Conservation (phyloP, 1,140 invertebrate species). For the Odontomachus brunneus region DNA sequence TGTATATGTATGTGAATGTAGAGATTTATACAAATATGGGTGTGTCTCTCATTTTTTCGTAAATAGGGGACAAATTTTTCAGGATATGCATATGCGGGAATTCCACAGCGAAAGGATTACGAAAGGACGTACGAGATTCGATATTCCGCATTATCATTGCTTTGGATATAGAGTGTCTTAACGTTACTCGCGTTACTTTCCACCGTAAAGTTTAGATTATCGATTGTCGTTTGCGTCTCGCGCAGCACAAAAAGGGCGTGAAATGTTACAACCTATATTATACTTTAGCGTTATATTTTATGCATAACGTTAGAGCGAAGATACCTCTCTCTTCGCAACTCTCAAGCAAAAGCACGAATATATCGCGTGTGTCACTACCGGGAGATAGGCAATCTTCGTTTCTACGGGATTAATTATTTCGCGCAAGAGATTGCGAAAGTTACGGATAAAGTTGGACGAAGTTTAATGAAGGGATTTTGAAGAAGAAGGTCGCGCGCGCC, state of each 20-base stretch:
- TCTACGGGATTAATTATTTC: constrained; percentile 38
- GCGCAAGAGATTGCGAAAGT: constrained; percentile 44
- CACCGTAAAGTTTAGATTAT: not conserved
- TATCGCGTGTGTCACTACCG: not conserved
- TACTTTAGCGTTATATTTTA: constrained; percentile 15
- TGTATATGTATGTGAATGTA: too few species aligned
- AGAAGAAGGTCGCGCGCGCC: constrained; percentile 34
- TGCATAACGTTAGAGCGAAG: not conserved
- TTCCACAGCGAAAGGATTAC: too few species aligned
- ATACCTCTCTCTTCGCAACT: constrained; percentile 6
- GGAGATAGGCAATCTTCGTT: constrained; percentile 4
- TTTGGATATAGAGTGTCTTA: too few species aligned
- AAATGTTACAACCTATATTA: not conserved
- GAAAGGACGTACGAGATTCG: too few species aligned
- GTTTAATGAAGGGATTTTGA: constrained; percentile 36
- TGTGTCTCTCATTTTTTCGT: too few species aligned
- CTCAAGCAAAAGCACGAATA: not conserved
- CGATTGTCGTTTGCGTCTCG: not conserved
- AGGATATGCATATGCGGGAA: too few species aligned
- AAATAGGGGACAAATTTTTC: too few species aligned
- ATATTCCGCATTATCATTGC: too few species aligned
- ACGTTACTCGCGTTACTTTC: not conserved
- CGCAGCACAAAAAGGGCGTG: not conserved
- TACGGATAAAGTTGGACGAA: constrained; percentile 58
- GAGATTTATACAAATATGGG: too few species aligned